These are phyloP conservation scores for Ceriagrion tenellum DNA, from an alignment of 2,888 invertebrate species.

Conservation along the genomic window DNA sequence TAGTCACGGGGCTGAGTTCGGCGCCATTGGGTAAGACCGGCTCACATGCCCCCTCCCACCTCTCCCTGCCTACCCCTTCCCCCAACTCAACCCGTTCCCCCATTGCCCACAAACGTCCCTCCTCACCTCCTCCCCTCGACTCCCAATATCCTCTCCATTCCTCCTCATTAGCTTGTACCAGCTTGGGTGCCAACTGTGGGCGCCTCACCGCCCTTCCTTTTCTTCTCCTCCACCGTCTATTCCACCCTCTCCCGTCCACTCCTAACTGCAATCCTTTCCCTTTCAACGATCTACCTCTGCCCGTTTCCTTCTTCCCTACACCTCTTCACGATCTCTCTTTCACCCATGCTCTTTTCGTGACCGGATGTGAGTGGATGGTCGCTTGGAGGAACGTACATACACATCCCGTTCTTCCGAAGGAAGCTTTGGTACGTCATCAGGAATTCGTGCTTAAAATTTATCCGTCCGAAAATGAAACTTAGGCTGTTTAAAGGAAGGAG, in stretches of 20 bases:
- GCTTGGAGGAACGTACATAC: no score
- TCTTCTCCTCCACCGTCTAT: background rate
- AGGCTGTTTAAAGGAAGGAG: no score
- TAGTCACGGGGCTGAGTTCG: constrained; percentile 50
- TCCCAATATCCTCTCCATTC: background rate
- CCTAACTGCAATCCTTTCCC: constrained; percentile 10
- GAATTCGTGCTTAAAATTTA: no score
- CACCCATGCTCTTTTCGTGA: background rate
- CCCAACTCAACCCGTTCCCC: background rate
- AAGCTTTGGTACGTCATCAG: no score
- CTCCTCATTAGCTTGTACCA: background rate
- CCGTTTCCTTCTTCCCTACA: background rate
- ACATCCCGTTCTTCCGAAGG: no score
- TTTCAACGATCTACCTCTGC: background rate
- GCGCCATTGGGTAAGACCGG: constrained; percentile 47
- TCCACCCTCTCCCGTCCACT: background rate
- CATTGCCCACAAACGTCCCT: background rate
- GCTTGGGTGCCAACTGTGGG: constrained; percentile 40
- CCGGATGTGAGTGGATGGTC: background rate
- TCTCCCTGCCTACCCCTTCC: background rate
- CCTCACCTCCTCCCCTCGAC: background rate
- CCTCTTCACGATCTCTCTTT: background rate
- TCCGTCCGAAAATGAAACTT: no score
- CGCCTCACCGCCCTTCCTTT: background rate
- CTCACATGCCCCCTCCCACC: constrained; percentile 11